Percentiles rank a stretch among this genome's conserved stretches.
Conservation (phyloP, 2,888 invertebrate species). For the Sarcophaga subvicina region DNA sequence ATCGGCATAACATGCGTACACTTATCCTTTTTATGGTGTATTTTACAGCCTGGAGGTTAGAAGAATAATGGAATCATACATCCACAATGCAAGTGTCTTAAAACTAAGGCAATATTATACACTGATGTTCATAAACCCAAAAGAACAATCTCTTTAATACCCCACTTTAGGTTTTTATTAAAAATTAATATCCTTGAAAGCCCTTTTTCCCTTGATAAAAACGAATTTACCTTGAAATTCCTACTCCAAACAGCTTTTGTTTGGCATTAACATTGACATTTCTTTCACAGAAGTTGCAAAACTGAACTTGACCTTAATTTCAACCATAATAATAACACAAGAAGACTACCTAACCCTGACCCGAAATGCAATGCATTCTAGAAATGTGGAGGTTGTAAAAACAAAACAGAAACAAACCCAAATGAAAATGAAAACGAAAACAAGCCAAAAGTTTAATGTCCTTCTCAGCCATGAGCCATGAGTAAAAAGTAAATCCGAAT, state of each 20-base stretch:
- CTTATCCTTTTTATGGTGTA: too few relatives aligned
- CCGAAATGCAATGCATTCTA: slow-evolving; percentile 61
- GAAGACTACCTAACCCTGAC: slow-evolving; percentile 67
- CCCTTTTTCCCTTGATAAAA: too few relatives aligned
- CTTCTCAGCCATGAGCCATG: slow-evolving; percentile 63
- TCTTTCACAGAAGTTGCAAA: neutral
- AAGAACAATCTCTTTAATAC: too few relatives aligned
- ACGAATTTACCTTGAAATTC: too few relatives aligned
- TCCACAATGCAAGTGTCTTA: too few relatives aligned
- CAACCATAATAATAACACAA: neutral
- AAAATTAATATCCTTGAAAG: too few relatives aligned
- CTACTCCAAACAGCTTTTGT: neutral
- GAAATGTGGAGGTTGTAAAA: slow-evolving; percentile 17
- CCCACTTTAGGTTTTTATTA: too few relatives aligned
- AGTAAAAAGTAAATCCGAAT: neutral
- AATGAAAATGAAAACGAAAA: slow-evolving; percentile 22
- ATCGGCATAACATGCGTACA: too few relatives aligned
- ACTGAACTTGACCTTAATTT: slow-evolving; percentile 53
- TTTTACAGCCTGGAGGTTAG: too few relatives aligned
- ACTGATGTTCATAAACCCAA: too few relatives aligned
- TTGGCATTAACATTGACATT: slow-evolving; percentile 33
- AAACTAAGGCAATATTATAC: too few relatives aligned
- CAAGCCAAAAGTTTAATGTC: slow-evolving; percentile 71
- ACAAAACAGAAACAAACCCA: neutral
- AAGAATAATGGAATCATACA: too few relatives aligned